These are phyloP conservation scores for Ciconia nigra DNA, from an alignment of 2,797 vertebrate genomes.

Conservation along the genomic window DNA sequence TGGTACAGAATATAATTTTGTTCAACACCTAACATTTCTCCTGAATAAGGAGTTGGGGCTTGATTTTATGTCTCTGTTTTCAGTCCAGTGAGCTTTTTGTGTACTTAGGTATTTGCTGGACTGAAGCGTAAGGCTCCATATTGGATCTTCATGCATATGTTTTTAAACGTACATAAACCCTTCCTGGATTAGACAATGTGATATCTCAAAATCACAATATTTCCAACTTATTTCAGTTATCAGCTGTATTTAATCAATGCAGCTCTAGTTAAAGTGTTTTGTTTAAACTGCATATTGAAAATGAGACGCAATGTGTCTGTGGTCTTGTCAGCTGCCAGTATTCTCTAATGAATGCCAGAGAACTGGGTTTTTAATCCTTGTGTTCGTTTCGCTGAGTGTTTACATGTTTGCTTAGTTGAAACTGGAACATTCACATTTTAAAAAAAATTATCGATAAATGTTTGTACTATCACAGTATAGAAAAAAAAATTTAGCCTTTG, in stretches of 20 bases:
- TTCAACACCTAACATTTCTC: not conserved
- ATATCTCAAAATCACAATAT: not conserved
- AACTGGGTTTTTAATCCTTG: not conserved
- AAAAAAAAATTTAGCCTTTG: not conserved
- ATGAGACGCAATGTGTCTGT: not conserved
- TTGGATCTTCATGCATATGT: not conserved
- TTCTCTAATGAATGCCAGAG: not conserved
- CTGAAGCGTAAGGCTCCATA: not conserved
- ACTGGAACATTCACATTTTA: not conserved
- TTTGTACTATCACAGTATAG: not conserved
- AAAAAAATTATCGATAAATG: not conserved
- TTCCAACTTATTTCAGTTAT: not conserved
- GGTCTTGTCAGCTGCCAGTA: not conserved
- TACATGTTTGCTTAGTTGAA: not conserved
- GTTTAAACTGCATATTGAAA: not conserved
- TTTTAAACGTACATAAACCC: not conserved
- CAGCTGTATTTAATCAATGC: not conserved
- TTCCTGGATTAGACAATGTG: not conserved
- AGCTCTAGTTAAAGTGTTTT: not conserved
- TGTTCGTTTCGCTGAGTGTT: not conserved
- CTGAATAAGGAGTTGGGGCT: not conserved
- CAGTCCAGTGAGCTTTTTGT: not conserved
- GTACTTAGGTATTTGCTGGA: not conserved
- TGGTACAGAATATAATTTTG: not conserved
- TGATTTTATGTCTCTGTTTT: not conserved